Percentiles rank a stretch among this genome's conserved stretches.
Evolutionary conservation across 2,797 vertebrate genomes (phyloP).

Genomic region (Clarias pachynema): DNA sequence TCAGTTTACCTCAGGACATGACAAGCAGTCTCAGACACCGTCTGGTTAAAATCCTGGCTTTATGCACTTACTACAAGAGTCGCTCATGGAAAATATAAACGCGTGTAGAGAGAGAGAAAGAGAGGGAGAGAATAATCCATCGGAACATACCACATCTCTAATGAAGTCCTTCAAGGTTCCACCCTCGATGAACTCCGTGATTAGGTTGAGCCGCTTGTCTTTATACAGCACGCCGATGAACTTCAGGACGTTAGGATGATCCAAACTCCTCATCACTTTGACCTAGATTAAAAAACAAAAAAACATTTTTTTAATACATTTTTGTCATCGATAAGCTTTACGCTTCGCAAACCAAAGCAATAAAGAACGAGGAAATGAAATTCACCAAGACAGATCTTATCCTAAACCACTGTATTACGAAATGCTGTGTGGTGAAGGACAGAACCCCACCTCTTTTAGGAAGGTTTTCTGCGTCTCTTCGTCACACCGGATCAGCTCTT

Average conservation of each 20-base stretch:
- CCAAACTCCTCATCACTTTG: constrained; percentile 96
- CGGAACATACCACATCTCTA: constrained; percentile 81
- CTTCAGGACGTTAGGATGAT: constrained; percentile 93
- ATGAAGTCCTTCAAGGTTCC: constrained; percentile 90
- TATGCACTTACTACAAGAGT: constrained; percentile 4
- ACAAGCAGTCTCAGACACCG: constrained; percentile 37
- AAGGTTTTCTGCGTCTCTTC: constrained; percentile 97
- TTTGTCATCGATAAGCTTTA: neutral
- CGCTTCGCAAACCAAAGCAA: neutral
- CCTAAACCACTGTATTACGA: neutral
- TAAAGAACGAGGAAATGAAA: neutral
- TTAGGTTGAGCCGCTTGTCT: constrained; percentile 93
- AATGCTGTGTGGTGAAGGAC: neutral
- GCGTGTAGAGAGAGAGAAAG: neutral
- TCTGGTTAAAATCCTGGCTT: constrained; percentile 27
- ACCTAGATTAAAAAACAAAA: constrained; percentile 74
- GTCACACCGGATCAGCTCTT: constrained; percentile 95
- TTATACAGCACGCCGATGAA: constrained; percentile 98
- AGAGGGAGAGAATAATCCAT: constrained; percentile 13
- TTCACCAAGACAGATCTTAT: neutral
- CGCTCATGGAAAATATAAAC: neutral
- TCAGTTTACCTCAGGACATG: constrained; percentile 65
- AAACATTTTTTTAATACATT: neutral
- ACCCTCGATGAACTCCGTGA: constrained; percentile 95
- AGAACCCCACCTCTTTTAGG: constrained; percentile 88